Percentiles rank a stretch among this genome's conserved stretches.
phyloP scores from a whole-genome alignment of 2,797 vertebrate species.

The Arrhamphus sclerolepis region DNA sequence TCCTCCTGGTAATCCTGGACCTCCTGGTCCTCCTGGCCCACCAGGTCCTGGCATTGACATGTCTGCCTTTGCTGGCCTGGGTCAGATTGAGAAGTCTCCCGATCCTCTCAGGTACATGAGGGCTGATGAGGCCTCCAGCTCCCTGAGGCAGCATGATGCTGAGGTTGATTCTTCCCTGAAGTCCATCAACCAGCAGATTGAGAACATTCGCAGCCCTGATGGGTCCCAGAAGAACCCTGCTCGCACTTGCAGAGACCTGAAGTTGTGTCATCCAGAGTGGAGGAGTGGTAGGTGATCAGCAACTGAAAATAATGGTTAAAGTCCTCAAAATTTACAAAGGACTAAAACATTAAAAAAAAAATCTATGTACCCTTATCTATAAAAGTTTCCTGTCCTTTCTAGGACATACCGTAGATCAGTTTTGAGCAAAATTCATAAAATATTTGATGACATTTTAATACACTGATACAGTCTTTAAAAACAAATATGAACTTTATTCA shows the following conservation, averaged over 20 bases:
- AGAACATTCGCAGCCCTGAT: conserved; percentile 93
- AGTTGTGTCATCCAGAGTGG: conserved; percentile 94
- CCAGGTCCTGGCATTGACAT: conserved; percentile 97
- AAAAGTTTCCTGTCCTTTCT: no score
- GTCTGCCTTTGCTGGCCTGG: conserved; percentile 93
- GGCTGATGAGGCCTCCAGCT: conserved; percentile 88
- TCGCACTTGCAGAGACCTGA: conserved; percentile 93
- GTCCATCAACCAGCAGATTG: conserved; percentile 94
- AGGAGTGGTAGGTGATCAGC: conserved; percentile 88
- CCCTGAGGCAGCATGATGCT: conserved; percentile 88
- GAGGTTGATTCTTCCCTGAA: conserved; percentile 96
- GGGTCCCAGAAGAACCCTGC: conserved; percentile 94
- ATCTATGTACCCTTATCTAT: no score
- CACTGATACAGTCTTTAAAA: no score
- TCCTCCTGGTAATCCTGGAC: conserved; percentile 91
- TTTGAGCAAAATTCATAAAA: no score
- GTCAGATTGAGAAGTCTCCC: conserved; percentile 89
- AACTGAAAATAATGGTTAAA: no score
- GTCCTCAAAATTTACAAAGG: not conserved
- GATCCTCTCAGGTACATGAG: conserved; percentile 97
- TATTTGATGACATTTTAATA: no score
- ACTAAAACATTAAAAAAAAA: not conserved
- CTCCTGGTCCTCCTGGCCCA: conserved; percentile 94
- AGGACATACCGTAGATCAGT: no score
- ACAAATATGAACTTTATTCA: no score